These are phyloP conservation scores for Papilio elwesi DNA, from an alignment of 2,888 invertebrate species.

Conservation along the genomic window DNA sequence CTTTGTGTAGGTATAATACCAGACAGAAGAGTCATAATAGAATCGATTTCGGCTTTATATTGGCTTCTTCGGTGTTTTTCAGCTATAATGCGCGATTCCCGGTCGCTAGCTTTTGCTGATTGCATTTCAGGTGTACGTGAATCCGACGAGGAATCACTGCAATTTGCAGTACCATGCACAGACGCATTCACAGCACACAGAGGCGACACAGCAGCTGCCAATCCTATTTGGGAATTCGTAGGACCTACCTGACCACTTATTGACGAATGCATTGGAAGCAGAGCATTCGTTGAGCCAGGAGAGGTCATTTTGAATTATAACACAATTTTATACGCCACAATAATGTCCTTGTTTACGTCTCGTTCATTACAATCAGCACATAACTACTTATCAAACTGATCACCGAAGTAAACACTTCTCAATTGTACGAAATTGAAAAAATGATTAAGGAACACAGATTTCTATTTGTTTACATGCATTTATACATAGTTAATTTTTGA, in stretches of 20 bases:
- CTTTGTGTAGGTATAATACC: conserved; percentile 92
- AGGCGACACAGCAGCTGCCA: conserved; percentile 61
- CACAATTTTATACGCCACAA: conserved; percentile 39
- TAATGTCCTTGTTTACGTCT: conserved; percentile 48
- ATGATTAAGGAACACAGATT: not conserved
- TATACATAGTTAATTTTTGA: conserved; percentile 12
- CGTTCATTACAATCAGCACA: conserved; percentile 46
- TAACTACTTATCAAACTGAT: conserved; percentile 44
- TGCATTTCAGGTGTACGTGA: conserved; percentile 74
- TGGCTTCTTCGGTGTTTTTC: conserved; percentile 96
- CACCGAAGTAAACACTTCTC: conserved; percentile 36
- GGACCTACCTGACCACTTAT: conserved; percentile 59
- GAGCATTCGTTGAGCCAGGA: conserved; percentile 59
- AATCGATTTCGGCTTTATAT: conserved; percentile 92
- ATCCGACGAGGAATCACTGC: conserved; percentile 77
- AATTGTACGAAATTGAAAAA: conserved; percentile 1
- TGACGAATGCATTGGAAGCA: conserved; percentile 58
- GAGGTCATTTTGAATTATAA: conserved; percentile 61
- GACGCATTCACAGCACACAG: conserved; percentile 54
- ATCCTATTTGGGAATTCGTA: conserved; percentile 58
- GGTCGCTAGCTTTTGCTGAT: conserved; percentile 85
- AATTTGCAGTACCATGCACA: conserved; percentile 49
- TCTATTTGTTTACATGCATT: conserved; percentile 8
- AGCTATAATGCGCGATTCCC: conserved; percentile 93
- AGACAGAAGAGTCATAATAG: conserved; percentile 92